A percentile compares a stretch with the other conserved stretches of the same genome.
Evolutionary conservation across 2,888 invertebrate genomes (phyloP).

Genomic region (Congeria kusceri): DNA sequence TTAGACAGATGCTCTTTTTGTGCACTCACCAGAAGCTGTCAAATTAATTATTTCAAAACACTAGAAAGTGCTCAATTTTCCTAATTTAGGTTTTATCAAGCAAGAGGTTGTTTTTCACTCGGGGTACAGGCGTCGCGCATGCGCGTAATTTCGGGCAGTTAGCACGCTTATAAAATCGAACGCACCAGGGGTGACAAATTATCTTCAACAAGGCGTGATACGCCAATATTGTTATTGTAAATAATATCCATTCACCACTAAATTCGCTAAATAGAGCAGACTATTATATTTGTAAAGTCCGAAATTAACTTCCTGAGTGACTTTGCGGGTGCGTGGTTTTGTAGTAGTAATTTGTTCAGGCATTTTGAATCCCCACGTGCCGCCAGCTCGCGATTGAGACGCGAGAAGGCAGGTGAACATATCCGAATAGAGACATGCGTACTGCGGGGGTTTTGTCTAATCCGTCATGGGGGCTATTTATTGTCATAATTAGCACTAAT

Average conservation of each 20-base stretch:
- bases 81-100: conserved; percentile 24
- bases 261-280: conserved; percentile 27
- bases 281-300: conserved; percentile 20
- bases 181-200: conserved; percentile 50
- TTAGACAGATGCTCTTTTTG: too few species aligned
- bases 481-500: conserved; percentile 65
- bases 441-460: conserved; percentile 53
- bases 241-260: conserved; percentile 49
- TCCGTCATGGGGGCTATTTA: conserved; percentile 54
- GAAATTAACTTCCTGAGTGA: conserved; percentile 21
- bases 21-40: background rate
- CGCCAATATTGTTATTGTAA: conserved; percentile 50
- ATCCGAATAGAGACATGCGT: conserved; percentile 63
- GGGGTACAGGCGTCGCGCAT: conserved; percentile 33
- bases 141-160: conserved; percentile 31
- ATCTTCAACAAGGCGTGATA: conserved; percentile 51
- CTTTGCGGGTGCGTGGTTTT: conserved; percentile 38
- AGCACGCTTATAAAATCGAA: conserved; percentile 31
- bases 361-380: conserved; percentile 46
- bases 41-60: conserved; percentile 37
- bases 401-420: conserved; percentile 63
- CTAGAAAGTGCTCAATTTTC: conserved; percentile 34
- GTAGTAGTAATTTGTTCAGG: conserved; percentile 55
- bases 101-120: conserved; percentile 38
- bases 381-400: conserved; percentile 28